Conservation (phyloP, 2,113 vertebrate species). For the Talpa occidentalis region DNA sequence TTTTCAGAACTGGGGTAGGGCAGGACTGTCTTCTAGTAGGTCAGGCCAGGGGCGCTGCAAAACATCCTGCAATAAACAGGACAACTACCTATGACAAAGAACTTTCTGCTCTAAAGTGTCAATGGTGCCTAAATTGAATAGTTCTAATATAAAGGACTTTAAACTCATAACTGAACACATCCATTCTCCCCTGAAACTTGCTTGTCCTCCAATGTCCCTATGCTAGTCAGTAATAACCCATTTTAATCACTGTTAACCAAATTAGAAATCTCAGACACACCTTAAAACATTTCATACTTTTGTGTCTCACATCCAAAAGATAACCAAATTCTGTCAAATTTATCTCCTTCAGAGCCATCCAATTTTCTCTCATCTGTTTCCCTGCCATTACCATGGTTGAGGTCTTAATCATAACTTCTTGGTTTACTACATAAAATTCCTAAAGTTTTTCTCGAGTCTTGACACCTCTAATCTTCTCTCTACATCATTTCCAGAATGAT, state of each 20-base stretch:
- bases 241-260: not conserved
- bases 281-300: not conserved
- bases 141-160: not conserved
- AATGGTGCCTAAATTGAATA: not conserved
- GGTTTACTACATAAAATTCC: not conserved
- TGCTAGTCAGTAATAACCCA: not conserved
- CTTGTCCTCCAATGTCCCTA: not conserved
- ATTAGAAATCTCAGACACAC: not conserved
- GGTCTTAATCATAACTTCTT: not conserved
- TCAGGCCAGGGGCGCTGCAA: not conserved
- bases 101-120: not conserved
- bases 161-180: not conserved
- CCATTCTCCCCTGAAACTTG: not conserved
- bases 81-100: not conserved
- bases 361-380: not conserved
- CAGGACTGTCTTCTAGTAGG: not conserved
- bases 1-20: not conserved
- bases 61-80: not conserved
- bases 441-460: not conserved
- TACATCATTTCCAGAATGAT: not conserved
- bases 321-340: not conserved
- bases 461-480: not conserved
- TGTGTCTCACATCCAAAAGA: not conserved
- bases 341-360: not conserved
- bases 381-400: not conserved